phyloP scores from a whole-genome alignment of 2,797 vertebrate species.

The Amblyraja radiata region DNA sequence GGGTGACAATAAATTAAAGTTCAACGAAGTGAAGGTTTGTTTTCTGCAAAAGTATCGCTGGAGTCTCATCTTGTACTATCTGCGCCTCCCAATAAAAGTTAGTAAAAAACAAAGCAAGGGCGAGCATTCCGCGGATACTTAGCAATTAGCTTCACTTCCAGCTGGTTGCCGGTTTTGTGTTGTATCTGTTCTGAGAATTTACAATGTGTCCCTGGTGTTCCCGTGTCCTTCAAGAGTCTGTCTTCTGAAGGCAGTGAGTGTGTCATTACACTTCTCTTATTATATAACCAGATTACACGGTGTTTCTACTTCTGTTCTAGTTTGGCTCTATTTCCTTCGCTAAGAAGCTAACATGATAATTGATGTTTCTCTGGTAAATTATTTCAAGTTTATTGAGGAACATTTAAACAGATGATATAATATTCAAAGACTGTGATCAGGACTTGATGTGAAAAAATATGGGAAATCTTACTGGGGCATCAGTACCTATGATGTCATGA shows the following conservation, averaged over 20 bases:
- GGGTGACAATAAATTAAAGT: not conserved
- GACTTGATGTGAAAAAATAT: not conserved
- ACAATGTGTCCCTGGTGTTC: conserved; percentile 7
- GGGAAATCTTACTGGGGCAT: not conserved
- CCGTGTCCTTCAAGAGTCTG: not conserved
- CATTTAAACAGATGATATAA: not conserved
- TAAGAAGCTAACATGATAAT: not conserved
- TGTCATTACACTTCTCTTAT: conserved; percentile 9
- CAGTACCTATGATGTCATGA: not conserved
- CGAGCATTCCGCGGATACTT: conserved; percentile 29
- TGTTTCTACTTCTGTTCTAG: not conserved
- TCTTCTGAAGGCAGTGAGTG: not conserved
- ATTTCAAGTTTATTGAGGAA: not conserved
- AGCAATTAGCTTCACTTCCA: conserved; percentile 7
- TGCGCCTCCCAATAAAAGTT: not conserved
- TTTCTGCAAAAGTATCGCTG: not conserved
- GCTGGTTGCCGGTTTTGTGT: not conserved
- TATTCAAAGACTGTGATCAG: not conserved
- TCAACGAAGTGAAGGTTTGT: not conserved
- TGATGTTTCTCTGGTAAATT: not conserved
- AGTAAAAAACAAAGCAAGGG: not conserved
- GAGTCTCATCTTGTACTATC: not conserved
- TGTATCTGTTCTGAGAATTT: conserved; percentile 24
- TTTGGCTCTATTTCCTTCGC: not conserved
- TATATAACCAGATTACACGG: not conserved